phyloP scores from a whole-genome alignment of 64 coral and sea anemone species.

The Actinia tenebrosa region DNA sequence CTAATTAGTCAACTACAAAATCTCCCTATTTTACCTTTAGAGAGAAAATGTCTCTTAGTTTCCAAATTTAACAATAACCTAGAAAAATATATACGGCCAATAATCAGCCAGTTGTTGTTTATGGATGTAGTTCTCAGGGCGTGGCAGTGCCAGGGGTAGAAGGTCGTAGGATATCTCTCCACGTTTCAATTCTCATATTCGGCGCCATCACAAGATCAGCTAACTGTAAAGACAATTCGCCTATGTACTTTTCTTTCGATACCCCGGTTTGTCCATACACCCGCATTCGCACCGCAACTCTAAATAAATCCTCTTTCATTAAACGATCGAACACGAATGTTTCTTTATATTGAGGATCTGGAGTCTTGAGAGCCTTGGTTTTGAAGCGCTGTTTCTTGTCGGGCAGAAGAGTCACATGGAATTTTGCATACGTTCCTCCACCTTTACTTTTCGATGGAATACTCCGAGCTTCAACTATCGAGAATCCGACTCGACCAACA shows the following conservation, averaged over 20 bases:
- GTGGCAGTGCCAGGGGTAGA: background rate
- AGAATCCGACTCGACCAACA: slow-evolving; percentile 62
- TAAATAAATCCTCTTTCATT: slow-evolving; percentile 66
- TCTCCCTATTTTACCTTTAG: background rate
- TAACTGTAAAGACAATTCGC: slow-evolving; percentile 59
- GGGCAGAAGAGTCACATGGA: slow-evolving; percentile 65
- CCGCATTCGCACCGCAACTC: slow-evolving; percentile 71
- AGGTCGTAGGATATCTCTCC: slow-evolving; percentile 49
- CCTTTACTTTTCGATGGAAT: slow-evolving; percentile 68
- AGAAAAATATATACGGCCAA: background rate
- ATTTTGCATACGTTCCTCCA: slow-evolving; percentile 43
- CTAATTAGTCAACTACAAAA: background rate
- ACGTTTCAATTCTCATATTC: slow-evolving; percentile 44
- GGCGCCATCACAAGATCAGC: slow-evolving; percentile 66
- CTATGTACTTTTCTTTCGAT: slow-evolving; percentile 65
- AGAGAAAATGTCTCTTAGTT: background rate
- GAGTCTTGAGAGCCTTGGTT: slow-evolving; percentile 57
- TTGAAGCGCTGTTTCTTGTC: slow-evolving; percentile 75
- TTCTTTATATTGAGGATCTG: slow-evolving; percentile 71
- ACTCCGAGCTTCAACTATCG: slow-evolving; percentile 62
- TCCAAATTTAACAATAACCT: background rate
- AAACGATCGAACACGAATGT: slow-evolving; percentile 87
- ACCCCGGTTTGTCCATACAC: slow-evolving; percentile 76
- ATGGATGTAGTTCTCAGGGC: background rate
- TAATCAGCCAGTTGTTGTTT: background rate